Evolutionary conservation across 2,888 invertebrate species (phyloP).

Genomic region (Epiblema foenella): DNA sequence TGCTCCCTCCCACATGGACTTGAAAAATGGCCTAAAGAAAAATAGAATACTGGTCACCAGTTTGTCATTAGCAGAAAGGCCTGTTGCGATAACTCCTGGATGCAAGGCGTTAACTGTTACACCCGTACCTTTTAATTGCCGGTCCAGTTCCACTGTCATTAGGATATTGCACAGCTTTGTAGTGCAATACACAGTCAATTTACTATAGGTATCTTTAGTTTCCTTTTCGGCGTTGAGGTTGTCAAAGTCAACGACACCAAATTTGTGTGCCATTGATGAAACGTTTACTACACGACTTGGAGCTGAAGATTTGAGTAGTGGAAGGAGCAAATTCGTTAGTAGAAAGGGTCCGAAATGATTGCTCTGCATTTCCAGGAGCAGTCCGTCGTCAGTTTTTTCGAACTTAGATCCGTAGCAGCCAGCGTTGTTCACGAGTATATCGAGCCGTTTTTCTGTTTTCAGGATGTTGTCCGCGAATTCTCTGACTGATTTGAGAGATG

Average conservation of each 20-base stretch:
- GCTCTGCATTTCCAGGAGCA: slow-evolving; percentile 82
- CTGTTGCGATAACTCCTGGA: slow-evolving; percentile 91
- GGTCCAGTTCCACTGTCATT: slow-evolving; percentile 88
- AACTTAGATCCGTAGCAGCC: slow-evolving; percentile 71
- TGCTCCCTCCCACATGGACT: slow-evolving; percentile 44
- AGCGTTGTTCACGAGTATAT: slow-evolving; percentile 87
- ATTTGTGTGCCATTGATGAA: slow-evolving; percentile 77
- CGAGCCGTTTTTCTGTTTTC: slow-evolving; percentile 78
- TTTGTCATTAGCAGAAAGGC: slow-evolving; percentile 65
- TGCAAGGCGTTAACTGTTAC: slow-evolving; percentile 92
- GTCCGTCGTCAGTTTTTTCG: slow-evolving; percentile 80
- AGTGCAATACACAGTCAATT: slow-evolving; percentile 52
- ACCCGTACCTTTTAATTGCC: slow-evolving; percentile 87
- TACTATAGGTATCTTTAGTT: slow-evolving; percentile 45
- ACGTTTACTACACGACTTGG: slow-evolving; percentile 78
- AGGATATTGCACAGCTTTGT: slow-evolving; percentile 86
- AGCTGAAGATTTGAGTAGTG: slow-evolving; percentile 58
- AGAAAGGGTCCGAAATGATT: slow-evolving; percentile 86
- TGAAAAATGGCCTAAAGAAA: slow-evolving; percentile 27
- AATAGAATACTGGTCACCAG: slow-evolving; percentile 50
- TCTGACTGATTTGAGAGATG: slow-evolving; percentile 83
- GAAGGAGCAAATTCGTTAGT: slow-evolving; percentile 83
- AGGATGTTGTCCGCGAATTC: slow-evolving; percentile 85
- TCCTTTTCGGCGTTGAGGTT: slow-evolving; percentile 56
- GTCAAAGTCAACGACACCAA: slow-evolving; percentile 49